These are phyloP conservation scores for Bombus impatiens DNA, from an alignment of 1,140 invertebrate genomes.

Conservation along the genomic window DNA sequence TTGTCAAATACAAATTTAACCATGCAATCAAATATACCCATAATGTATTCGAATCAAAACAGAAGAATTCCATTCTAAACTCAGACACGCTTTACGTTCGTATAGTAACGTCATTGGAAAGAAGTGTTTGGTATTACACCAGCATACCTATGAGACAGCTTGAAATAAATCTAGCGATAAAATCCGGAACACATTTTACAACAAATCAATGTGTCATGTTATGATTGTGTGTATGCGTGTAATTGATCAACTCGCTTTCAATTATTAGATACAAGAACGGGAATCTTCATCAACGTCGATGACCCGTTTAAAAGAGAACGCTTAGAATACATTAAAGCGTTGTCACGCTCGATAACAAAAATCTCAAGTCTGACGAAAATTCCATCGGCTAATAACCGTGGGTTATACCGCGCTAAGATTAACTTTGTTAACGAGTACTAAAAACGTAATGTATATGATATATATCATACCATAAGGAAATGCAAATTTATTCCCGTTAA, in stretches of 20 bases:
- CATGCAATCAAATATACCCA: conserved; percentile 21
- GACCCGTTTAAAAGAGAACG: conserved; percentile 43
- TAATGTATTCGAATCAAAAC: conserved; percentile 4
- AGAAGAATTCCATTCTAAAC: conserved; percentile 40
- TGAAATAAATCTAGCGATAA: conserved; percentile 47
- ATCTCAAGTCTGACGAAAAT: background rate
- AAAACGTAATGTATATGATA: conserved; percentile 59
- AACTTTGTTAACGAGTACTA: conserved; percentile 54
- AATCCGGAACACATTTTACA: conserved; percentile 35
- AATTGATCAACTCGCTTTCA: conserved; percentile 13
- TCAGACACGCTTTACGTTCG: background rate
- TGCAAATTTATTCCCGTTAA: conserved; percentile 66
- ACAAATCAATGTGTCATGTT: conserved; percentile 21
- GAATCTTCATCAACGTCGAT: conserved; percentile 28
- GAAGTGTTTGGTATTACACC: background rate
- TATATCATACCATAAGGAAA: conserved; percentile 65
- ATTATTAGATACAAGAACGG: conserved; percentile 22
- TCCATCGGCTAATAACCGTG: background rate
- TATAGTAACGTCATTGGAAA: conserved; percentile 4
- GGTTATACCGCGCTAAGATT: background rate
- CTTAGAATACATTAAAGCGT: conserved; percentile 33
- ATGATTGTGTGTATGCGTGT: conserved; percentile 13
- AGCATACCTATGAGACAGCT: conserved; percentile 23
- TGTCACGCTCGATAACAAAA: conserved; percentile 19
- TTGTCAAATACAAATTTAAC: conserved; percentile 57